Conservation (phyloP, 2,888 invertebrate species). For the Amphimallon solstitiale region DNA sequence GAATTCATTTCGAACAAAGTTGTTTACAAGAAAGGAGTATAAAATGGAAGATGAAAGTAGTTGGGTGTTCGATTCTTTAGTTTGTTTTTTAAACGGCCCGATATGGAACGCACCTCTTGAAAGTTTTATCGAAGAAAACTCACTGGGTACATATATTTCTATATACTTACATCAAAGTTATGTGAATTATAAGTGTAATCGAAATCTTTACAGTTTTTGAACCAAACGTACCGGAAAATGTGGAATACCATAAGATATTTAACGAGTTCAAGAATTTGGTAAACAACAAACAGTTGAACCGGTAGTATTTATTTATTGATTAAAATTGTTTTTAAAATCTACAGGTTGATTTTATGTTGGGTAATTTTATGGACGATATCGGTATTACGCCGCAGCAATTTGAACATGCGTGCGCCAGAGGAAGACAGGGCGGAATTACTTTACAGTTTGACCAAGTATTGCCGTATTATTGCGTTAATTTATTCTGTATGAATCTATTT, state of each 20-base stretch:
- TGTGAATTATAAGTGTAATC: background rate
- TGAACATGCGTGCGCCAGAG: slow-evolving; percentile 77
- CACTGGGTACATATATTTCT: slow-evolving; percentile 80
- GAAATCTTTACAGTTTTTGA: slow-evolving; percentile 80
- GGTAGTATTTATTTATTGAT: background rate
- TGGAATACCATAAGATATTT: slow-evolving; percentile 81
- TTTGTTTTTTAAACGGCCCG: slow-evolving; percentile 91
- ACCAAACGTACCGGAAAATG: slow-evolving; percentile 76
- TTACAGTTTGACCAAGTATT: slow-evolving; percentile 68
- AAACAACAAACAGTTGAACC: slow-evolving; percentile 38
- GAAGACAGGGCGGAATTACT: slow-evolving; percentile 60
- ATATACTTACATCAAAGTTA: slow-evolving; percentile 39
- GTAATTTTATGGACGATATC: slow-evolving; percentile 93
- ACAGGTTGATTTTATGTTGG: slow-evolving; percentile 88
- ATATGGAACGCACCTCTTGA: slow-evolving; percentile 92
- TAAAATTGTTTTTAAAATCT: slow-evolving; percentile 1
- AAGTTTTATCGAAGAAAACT: slow-evolving; percentile 93
- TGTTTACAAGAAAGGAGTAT: background rate
- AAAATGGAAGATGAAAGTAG: slow-evolving; percentile 67
- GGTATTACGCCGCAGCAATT: slow-evolving; percentile 89
- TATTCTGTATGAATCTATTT: background rate
- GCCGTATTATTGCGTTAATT: background rate
- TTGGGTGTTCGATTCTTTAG: slow-evolving; percentile 92
- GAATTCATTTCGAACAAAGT: too few relatives aligned
- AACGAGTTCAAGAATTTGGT: slow-evolving; percentile 90